Evolutionary conservation across 2,797 vertebrate genomes (phyloP).

Genomic region (Sciurus vulgaris): DNA sequence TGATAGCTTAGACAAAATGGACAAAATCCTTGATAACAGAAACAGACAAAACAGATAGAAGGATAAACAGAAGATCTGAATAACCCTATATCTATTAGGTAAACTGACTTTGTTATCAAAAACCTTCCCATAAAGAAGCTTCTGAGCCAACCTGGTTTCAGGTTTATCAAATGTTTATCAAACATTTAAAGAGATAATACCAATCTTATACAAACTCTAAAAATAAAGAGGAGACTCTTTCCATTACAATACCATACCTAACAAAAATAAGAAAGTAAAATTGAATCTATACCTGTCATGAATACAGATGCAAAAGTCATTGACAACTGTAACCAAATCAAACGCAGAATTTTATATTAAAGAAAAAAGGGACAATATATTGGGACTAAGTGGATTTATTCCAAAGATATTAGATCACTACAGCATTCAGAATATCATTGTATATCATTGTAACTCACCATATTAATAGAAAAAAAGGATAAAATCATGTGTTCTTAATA

Average conservation of each 20-base stretch:
- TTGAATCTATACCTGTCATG: background rate
- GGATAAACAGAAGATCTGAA: background rate
- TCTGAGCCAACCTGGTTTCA: background rate
- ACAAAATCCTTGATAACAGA: too few species aligned
- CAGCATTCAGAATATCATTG: background rate
- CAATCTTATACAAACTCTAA: too few species aligned
- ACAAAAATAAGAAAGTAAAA: background rate
- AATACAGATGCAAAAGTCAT: background rate
- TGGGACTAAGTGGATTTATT: background rate
- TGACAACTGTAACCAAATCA: background rate
- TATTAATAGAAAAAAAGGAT: background rate
- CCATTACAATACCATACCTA: background rate
- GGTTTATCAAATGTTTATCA: background rate
- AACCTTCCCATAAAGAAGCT: background rate
- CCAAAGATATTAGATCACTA: background rate
- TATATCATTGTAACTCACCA: background rate
- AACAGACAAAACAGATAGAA: background rate
- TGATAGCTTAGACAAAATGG: too few species aligned
- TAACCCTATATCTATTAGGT: background rate
- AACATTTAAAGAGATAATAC: too few species aligned
- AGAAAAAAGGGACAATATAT: background rate
- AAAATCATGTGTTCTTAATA: too few species aligned
- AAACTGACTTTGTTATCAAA: conserved; percentile 6
- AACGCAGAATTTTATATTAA: background rate
- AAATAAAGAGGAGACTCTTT: background rate